These are phyloP conservation scores for Quadroppia sp. DNA, from an alignment of 2,888 invertebrate genomes.

Conservation along the genomic window DNA sequence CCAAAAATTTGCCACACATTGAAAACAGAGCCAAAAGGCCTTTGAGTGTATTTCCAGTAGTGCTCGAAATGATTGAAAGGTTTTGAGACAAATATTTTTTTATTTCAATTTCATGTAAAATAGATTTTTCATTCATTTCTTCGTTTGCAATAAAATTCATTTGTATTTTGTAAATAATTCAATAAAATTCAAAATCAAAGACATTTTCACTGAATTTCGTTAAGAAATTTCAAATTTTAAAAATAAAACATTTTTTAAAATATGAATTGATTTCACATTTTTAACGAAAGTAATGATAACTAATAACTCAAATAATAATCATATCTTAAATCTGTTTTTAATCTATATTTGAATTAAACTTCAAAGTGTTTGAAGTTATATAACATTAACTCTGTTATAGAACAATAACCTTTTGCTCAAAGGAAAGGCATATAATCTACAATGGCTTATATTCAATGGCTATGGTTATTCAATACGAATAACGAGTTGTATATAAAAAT, in stretches of 20 bases:
- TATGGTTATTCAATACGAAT: too few species aligned
- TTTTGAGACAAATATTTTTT: slow-evolving; percentile 34
- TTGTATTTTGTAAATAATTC: neutral
- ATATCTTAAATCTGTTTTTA: neutral
- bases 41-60: slow-evolving; percentile 41
- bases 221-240: neutral
- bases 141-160: neutral
- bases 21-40: slow-evolving; percentile 39
- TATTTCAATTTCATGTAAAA: neutral
- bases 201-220: neutral
- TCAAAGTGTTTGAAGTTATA: neutral
- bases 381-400: neutral
- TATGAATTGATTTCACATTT: neutral
- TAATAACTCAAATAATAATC: neutral
- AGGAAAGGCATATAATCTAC: neutral
- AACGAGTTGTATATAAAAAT: too few species aligned
- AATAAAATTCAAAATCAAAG: neutral
- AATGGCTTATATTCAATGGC: neutral
- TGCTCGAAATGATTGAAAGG: slow-evolving; percentile 42
- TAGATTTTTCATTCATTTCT: neutral
- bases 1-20: slow-evolving; percentile 34
- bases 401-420: slow-evolving; percentile 25
- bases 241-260: neutral
- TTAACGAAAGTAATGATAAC: neutral
- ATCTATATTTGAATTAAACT: slow-evolving; percentile 1